Percentiles rank a stretch among this genome's conserved stretches.
These are phyloP conservation scores for Diuraphis noxia DNA, from an alignment of 1,140 invertebrate species.

Conservation along the genomic window DNA sequence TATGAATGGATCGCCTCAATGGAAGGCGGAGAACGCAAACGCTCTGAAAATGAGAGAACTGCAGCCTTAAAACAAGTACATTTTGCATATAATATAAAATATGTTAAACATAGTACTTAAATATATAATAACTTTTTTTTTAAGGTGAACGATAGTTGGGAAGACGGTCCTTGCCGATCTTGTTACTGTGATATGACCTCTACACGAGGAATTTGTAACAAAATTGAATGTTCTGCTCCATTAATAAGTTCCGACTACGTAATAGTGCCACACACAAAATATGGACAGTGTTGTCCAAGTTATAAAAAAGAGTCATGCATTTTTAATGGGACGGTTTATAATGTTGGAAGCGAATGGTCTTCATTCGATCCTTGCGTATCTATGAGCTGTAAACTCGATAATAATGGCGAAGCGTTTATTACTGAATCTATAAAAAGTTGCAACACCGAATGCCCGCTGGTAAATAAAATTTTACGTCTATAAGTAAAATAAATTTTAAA, in stretches of 20 bases:
- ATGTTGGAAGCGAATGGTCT: slow-evolving; percentile 67
- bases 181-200: slow-evolving; percentile 64
- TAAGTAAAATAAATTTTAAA: neutral
- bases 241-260: slow-evolving; percentile 64
- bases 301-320: slow-evolving; percentile 67
- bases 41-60: slow-evolving; percentile 60
- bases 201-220: slow-evolving; percentile 43
- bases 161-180: slow-evolving; percentile 70
- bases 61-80: slow-evolving; percentile 62
- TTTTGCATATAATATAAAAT: neutral
- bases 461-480: neutral
- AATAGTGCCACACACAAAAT: slow-evolving; percentile 62
- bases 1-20: slow-evolving; percentile 64
- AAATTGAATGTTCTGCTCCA: slow-evolving; percentile 59
- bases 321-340: slow-evolving; percentile 63
- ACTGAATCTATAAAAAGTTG: slow-evolving; percentile 61
- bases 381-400: slow-evolving; percentile 62
- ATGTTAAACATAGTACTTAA: neutral
- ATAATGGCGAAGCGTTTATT: slow-evolving; percentile 60
- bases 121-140: slow-evolving; percentile 28
- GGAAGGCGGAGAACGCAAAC: slow-evolving; percentile 63
- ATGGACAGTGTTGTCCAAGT: slow-evolving; percentile 68
- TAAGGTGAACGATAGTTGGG: slow-evolving; percentile 67
- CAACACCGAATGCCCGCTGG: slow-evolving; percentile 58
- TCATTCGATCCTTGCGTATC: slow-evolving; percentile 63